phyloP scores from a whole-genome alignment of 1,140 invertebrate species.

The Pseudomyrmex gracilis region DNA sequence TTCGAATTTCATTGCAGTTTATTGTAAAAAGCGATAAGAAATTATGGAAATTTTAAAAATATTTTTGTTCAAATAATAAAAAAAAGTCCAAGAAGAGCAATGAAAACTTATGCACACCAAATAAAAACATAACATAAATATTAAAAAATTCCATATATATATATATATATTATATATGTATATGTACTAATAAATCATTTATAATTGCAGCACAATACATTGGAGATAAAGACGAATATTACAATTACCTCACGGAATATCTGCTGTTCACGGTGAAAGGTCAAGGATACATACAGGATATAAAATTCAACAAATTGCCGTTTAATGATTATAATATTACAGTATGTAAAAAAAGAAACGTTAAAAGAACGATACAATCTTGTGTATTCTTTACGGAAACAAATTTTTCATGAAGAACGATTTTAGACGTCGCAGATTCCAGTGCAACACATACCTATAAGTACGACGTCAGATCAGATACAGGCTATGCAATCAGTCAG shows the following conservation, averaged over 20 bases:
- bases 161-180: background rate
- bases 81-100: too few species aligned
- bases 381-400: background rate
- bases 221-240: slow-evolving; percentile 80
- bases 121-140: background rate
- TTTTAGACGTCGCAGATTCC: slow-evolving; percentile 81
- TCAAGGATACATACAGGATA: slow-evolving; percentile 82
- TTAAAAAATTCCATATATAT: background rate
- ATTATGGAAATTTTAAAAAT: too few species aligned
- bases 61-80: too few species aligned
- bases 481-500: slow-evolving; percentile 80
- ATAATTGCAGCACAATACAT: slow-evolving; percentile 62
- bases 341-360: slow-evolving; percentile 76
- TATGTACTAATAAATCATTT: background rate
- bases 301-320: slow-evolving; percentile 81
- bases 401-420: background rate
- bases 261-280: slow-evolving; percentile 81
- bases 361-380: background rate
- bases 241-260: slow-evolving; percentile 81
- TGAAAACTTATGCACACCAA: background rate
- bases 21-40: background rate
- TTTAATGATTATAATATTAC: slow-evolving; percentile 83
- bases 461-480: slow-evolving; percentile 79
- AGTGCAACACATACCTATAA: slow-evolving; percentile 81
- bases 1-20: too few species aligned